Base-by-base conservation (phyloP, 2,113 vertebrate species). In the Collichthys lucidus region DNA sequence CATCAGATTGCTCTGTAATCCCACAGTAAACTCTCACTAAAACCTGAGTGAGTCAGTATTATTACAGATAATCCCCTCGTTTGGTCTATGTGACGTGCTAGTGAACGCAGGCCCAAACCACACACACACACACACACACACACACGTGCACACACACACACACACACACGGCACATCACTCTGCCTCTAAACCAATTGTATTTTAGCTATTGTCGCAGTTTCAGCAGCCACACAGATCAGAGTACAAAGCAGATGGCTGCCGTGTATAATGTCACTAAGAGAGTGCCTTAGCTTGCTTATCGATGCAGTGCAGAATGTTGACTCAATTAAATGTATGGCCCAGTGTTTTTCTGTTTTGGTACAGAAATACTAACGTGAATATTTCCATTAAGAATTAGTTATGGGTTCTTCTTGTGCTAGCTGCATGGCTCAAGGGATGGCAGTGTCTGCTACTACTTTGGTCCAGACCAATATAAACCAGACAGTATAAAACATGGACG, bases 1-100 rank as follows among this genome's bases (percentile, higher is more conserved):
- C 86, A 85, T 92, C 89, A 88, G 87, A 91, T 90, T 86, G 86
- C 73, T 76, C 29, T 16, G 69, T 93, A 93, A 92, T 91, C 88
- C 86, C 76, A 80, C 77, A 42, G 75, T 85, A 91, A 91, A 92
- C 79, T 86, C 83, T 47, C 11, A 31, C 83, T 91, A 88, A 88
- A 90, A 82, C 88, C 85, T 76, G 65, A 91, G 67, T 78, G 88
- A 94, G 73, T 88, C 76, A 77, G 84, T 88, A 81, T 85, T 90
- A 91, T 90, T 85, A 85, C 79, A 80, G 80, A 87, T 91, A 92
- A 94, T 92, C 88, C 88, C 49, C 77, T 63, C 44, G 72, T 79
- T 74, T 89, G 86, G 71, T 92, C 91, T 66, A 57, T 83, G 53
- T 83, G 88, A 89, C 60, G 52, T 82, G 72, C 62, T 75, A 53